These are phyloP conservation scores for Trachelus troglodyta DNA, from an alignment of 2,888 invertebrate species.

Conservation along the genomic window DNA sequence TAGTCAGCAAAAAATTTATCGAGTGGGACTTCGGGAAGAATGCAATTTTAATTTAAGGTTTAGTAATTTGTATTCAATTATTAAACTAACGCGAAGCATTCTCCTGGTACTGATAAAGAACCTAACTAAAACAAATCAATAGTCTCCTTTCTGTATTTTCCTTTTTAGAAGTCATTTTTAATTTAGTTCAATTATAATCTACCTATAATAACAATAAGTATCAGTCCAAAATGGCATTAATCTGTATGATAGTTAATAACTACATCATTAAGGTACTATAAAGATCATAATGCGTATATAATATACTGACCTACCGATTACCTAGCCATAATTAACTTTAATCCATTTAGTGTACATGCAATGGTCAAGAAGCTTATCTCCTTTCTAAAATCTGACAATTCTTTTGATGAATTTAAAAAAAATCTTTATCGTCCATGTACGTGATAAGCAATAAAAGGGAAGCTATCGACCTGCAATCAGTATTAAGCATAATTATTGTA, in stretches of 20 bases:
- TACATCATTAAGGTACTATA: not conserved
- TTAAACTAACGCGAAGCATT: not conserved
- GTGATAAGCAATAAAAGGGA: not conserved
- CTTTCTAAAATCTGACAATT: not conserved
- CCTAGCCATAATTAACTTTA: not conserved
- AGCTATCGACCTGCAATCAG: not conserved
- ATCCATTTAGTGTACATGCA: not conserved
- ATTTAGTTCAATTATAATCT: not conserved
- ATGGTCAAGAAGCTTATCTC: not conserved
- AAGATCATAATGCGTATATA: not conserved
- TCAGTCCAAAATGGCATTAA: not conserved
- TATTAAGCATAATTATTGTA: constrained; percentile 4
- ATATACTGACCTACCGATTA: not conserved
- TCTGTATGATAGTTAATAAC: not conserved
- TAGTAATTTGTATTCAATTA: constrained; percentile 1
- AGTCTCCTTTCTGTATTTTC: constrained; percentile 11
- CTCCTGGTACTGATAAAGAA: not conserved
- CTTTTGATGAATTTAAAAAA: not conserved
- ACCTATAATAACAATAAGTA: not conserved
- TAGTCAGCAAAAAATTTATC: not conserved
- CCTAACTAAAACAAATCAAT: not conserved
- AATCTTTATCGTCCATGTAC: not conserved
- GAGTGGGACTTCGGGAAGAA: constrained; percentile 29
- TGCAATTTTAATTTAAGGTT: constrained; percentile 41
- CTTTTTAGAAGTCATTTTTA: not conserved